Evolutionary conservation across 2,797 vertebrate genomes (phyloP), one percentile per base, ranked within the genome.

Genomic region (Buceros bicornis): DNA sequence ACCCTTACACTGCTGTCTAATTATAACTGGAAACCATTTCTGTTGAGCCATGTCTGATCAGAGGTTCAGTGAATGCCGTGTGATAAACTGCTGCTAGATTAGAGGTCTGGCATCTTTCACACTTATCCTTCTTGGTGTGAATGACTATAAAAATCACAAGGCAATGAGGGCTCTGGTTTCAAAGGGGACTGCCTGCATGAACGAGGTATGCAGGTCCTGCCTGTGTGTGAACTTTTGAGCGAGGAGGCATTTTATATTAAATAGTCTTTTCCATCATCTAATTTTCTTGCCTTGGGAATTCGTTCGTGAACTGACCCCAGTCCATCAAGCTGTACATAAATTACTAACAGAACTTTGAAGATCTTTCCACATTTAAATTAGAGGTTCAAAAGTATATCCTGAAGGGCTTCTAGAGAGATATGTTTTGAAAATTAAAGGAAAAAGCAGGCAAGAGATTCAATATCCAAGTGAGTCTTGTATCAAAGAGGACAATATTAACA

Each of bases 261-360:
- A 77, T 64, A 62, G 11, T 85, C 73, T 93, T 79, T 94, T 86
- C 82, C 40, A 35, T 91, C 64, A 85, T 80, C 33, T 81, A 21
- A 86, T 89, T 60, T 95, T 92, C 69, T 91, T 91, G 62, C 86
- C 78, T 87, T 89, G 70, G 74, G 76, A 93, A 95, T 86, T 93
- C 64, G 58, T 35, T 65, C 86, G 78, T 82, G 74, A 96, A 86
- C 91, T 93, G 91, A 94, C 85, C 87, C 56, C 65, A 67, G 90
- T 71, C 65, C 84, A 78, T 90, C 73, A 43, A 12, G 53, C 71
- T 66, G 33, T 93, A 87, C 71, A 89, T 95, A 96, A 94, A 95
- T 97, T 95, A 53, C 89, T 54, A 71, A 56, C 10, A 65, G 60
- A 83, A 87, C 89, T 95, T 92, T 94, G 93, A 97, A 95, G 93